Percentiles rank a stretch among this genome's conserved stretches.
These are phyloP conservation scores for Ichneumon xanthorius DNA, from an alignment of 2,888 invertebrate genomes.

Conservation along the genomic window DNA sequence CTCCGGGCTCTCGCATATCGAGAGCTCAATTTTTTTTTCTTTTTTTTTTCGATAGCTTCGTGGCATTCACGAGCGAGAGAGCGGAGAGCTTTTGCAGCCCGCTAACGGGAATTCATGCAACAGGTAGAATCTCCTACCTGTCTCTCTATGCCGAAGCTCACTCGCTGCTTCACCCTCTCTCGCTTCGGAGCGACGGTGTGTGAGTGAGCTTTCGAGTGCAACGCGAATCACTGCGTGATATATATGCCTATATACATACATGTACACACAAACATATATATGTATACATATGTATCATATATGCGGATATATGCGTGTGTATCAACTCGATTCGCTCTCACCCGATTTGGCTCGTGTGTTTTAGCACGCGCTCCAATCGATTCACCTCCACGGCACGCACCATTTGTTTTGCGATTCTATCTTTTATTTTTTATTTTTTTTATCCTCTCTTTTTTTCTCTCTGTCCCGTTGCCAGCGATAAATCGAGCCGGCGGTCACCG, in stretches of 20 bases:
- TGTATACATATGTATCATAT: conserved; percentile 29
- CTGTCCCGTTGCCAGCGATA: conserved; percentile 44
- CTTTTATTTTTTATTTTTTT: conserved; percentile 32
- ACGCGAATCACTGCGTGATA: conserved; percentile 62
- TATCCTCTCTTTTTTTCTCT: neutral
- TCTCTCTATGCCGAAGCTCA: conserved; percentile 55
- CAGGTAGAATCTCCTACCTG: conserved; percentile 78
- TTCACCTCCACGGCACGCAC: conserved; percentile 52
- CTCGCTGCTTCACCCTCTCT: conserved; percentile 52
- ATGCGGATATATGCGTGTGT: neutral
- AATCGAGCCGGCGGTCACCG: conserved; percentile 59
- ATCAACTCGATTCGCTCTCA: conserved; percentile 25
- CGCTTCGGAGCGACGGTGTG: conserved; percentile 10
- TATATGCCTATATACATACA: neutral
- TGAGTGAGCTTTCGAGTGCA: conserved; percentile 49
- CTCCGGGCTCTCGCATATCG: conserved; percentile 42
- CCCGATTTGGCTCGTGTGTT: conserved; percentile 26
- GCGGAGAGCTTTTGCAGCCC: conserved; percentile 38
- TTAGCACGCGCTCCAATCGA: conserved; percentile 36
- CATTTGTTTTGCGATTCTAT: conserved; percentile 56
- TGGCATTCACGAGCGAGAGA: conserved; percentile 31
- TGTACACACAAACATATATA: neutral
- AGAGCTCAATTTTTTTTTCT: conserved; percentile 47
- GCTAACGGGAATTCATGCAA: conserved; percentile 74
- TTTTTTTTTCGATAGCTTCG: conserved; percentile 51